phyloP scores from a whole-genome alignment of 2,888 invertebrate genomes.

The Tipula lateralis region DNA sequence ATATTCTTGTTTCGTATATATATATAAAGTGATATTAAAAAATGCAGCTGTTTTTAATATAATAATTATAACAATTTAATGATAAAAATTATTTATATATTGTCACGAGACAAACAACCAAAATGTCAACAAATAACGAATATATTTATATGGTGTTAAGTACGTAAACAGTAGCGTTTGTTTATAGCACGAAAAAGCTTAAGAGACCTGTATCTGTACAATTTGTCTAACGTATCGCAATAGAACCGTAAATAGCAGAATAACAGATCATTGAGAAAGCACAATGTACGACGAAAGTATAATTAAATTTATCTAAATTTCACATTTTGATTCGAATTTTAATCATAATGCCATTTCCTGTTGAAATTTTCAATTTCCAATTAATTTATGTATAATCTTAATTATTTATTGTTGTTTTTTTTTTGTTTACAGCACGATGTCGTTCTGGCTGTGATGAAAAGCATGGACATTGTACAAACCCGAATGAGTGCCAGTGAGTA shows the following conservation, averaged over 20 bases:
- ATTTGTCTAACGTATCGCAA: too few relatives aligned
- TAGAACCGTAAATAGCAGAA: too few relatives aligned
- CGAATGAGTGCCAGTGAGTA: conserved; percentile 96
- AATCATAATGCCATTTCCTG: too few relatives aligned
- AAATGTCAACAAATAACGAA: not conserved
- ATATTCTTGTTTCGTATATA: not conserved
- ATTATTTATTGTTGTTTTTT: conserved; percentile 47
- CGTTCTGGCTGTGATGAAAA: conserved; percentile 84
- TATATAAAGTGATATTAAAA: not conserved
- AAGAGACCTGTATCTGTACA: not conserved
- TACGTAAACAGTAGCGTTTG: too few relatives aligned
- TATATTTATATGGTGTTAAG: too few relatives aligned
- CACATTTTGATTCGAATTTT: too few relatives aligned
- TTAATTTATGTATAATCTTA: too few relatives aligned
- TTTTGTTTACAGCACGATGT: conserved; percentile 81
- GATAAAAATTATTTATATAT: not conserved
- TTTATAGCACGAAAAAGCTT: not conserved
- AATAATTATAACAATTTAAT: not conserved
- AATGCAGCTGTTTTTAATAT: conserved; percentile 27
- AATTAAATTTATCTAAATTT: too few relatives aligned
- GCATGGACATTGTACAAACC: conserved; percentile 86
- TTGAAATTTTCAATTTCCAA: too few relatives aligned
- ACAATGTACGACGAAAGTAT: too few relatives aligned
- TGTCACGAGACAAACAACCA: not conserved
- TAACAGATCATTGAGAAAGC: too few relatives aligned